Evolutionary conservation across 2,888 invertebrate species (phyloP), one percentile per base, ranked within the genome.

Genomic region (Hypselothyrea guttata): DNA sequence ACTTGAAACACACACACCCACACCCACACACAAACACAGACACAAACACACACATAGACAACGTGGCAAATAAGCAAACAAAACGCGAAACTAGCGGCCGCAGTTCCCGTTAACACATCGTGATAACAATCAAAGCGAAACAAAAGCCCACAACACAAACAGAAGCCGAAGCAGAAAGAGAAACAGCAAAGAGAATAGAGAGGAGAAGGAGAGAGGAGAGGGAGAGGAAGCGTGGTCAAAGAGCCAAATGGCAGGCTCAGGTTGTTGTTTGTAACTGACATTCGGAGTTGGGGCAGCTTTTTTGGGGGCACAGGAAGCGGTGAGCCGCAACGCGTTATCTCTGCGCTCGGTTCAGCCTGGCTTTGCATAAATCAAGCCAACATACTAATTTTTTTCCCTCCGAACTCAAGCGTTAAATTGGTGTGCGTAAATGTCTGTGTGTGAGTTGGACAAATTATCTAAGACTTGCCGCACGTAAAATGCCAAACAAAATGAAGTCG

Each of bases 341-440:
- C 13, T 53, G 68, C 5, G 22, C 22, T 22, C 22, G 5, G 22
- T 5, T 22, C 22, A 22, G 38, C 62, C 51, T 60, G 52, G 78
- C 73, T 81, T 78, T 78, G 78, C 78, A 81, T 78, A 78, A 78
- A 78, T 81, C 78, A 81, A 76, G 72, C 79, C 61, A 41, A 33
- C 52, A 71, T 48, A 52, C 47, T 35, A 51, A 60, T 55, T 65
- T 54, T 52, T 55, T 42, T 51, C 18, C n/a, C 16, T 12, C 78
- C 58, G 77, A 79, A 77, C 72, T 74, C 83, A 79, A 77, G 79
- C 81, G 81, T 79, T 74, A 81, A 81, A 81, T 81, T 81, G 83
- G 49, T 27, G 31, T 28, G 31, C 8, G 8, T 35, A 40, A 16
- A 27, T 47, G 28, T 48, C 22, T 37, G 51, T 52, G 47, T 49